Base-by-base conservation (phyloP, 1,140 invertebrate genomes). In the Contarinia nasturtii region DNA sequence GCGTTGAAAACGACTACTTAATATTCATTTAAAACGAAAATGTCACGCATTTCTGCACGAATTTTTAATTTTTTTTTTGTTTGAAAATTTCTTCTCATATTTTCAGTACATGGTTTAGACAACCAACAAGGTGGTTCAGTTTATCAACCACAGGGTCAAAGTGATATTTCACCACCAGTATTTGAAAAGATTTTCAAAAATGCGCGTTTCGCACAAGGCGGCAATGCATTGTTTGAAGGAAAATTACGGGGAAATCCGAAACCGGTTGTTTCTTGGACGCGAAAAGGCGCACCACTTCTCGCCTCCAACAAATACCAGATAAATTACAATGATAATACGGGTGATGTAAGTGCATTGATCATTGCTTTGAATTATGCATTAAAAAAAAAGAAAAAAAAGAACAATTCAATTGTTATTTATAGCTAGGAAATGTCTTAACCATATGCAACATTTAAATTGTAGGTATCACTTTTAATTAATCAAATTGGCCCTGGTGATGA, bases 171-270 rank as follows among this genome's bases (percentile, higher is more conserved):
- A 53, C 87, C 89, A 44, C 88, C 89, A 49, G 82, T 91, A 49
- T 94, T 92, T 65, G 86, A 90, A 60, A 83, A 89, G 66, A 87
- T 92, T 55, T 91, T 92, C 63, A 83, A 81, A 65, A 91, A 91
- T 70, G 86, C 87, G 46, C 76, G 87, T 56, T 91, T 94, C 63
- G 87, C 88, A 44, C 86, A 92, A 71, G 89, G 88, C 49, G 86
- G 87, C 27, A 86, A 90, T 65, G 89, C 88, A 20, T 71, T 82
- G 59, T 95, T 98, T 65, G 86, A 95, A 66, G 87, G 95, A 17
- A 77, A 82, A 52, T 76, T 93, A 7, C 76, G 77, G 51, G 95
- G 91, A 47, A 86, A 84, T 66, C 94, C 95, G 10, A 88, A 84
- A 61, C 95, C 95, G 46, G 79, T 79, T 48, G 90, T 97, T 45